Base-by-base conservation (phyloP, 1,140 invertebrate genomes). In the Andricus grossulariae region DNA sequence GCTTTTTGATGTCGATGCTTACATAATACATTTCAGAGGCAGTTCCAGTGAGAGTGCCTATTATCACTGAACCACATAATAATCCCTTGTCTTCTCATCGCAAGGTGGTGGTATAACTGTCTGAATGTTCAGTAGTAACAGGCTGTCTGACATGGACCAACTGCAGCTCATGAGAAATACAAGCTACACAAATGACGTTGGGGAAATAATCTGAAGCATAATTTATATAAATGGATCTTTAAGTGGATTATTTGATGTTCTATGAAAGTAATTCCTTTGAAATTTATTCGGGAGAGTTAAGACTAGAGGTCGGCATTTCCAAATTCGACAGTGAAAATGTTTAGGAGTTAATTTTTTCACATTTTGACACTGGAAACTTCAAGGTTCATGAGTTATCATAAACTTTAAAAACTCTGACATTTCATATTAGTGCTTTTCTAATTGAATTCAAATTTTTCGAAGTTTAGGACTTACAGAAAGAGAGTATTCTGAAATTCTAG, bases 41-140 rank as follows among this genome's bases (percentile, higher is more conserved):
- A 45, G 32, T 66, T 32, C 32, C 60, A 66, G 60, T 66, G 60
- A 66, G 32, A 66, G 60, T 66, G 60, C 60, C 32, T 66, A 15
- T 66, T 66, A 66, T 66, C 60, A 39, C 60, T 66, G 16, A 66
- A 66, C 25, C 60, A 45, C 16, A 60, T 66, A 66, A 66, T 66
- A 66, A 32, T 66, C 60, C 25, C 60, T 66, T 45, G 60, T 66
- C 32, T 66, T 66, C 60, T 66, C 60, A 66, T 66, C 60, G n/a
- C 60, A 66, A 39, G 60, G 60, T 66, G 25, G 60, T 66, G 39
- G 25, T 45, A 45, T 45, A 66, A 39, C 25, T 39, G 32, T 39
- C 60, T 66, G 32, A 66, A 66, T 39, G 60, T 66, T 66, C 60
- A 66, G 60, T 45, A 66, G 60, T 66, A 66, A 66, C 60, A 66